Percentiles rank a stretch among this genome's conserved stretches.
phyloP scores from a whole-genome alignment of 2,113 vertebrate species.

The Bubo blakistoni region DNA sequence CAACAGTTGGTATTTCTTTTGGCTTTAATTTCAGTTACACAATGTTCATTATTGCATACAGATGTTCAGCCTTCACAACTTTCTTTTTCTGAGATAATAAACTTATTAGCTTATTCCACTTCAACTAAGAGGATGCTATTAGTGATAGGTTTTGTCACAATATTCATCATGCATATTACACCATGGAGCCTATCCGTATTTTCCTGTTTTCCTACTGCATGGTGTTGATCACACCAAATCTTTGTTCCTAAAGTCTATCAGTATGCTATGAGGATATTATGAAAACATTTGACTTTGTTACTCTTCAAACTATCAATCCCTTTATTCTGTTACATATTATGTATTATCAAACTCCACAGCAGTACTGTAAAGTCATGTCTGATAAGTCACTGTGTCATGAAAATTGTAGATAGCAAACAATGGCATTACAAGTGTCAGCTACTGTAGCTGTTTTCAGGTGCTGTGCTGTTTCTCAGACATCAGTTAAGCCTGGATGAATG shows the following conservation, averaged over 20 bases:
- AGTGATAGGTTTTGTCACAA: not conserved
- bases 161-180: not conserved
- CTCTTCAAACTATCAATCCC: not conserved
- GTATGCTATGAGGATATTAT: not conserved
- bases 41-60: not conserved
- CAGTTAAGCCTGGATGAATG: not conserved
- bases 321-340: not conserved
- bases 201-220: not conserved
- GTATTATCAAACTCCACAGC: not conserved
- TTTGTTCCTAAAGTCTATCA: not conserved
- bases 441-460: not conserved
- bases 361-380: not conserved
- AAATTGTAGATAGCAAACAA: not conserved
- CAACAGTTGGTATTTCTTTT: not conserved
- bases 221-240: not conserved
- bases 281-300: not conserved
- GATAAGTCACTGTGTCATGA: not conserved
- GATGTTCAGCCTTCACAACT: not conserved
- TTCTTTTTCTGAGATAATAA: not conserved
- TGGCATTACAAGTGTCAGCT: not conserved
- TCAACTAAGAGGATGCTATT: not conserved
- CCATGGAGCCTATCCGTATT: accelerated
- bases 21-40: not conserved
- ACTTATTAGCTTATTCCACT: not conserved
- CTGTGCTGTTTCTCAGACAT: not conserved